Conservation (phyloP, 2,888 invertebrate species). For the Pandemis cinnamomeana region DNA sequence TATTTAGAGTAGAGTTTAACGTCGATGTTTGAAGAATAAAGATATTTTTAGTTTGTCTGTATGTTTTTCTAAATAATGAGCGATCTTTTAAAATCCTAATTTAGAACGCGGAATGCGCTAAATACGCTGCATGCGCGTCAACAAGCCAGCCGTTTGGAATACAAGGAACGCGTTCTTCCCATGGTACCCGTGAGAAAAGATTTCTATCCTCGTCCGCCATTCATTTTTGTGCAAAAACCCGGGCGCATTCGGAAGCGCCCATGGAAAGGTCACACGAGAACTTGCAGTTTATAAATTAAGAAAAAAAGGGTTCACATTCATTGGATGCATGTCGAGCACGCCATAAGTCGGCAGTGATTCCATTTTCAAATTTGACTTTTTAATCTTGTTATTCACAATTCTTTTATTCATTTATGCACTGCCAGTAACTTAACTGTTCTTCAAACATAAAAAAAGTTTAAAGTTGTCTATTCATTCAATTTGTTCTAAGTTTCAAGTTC, state of each 20-base stretch:
- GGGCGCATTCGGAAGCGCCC: conserved; percentile 64
- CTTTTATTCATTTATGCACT: conserved; percentile 19
- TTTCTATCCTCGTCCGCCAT: conserved; percentile 73
- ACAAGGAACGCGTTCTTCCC: conserved; percentile 64
- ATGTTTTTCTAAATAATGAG: not conserved
- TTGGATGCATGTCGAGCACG: conserved; percentile 40
- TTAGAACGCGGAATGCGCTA: conserved; percentile 34
- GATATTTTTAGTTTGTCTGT: not conserved
- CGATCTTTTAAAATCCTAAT: conserved; percentile 27
- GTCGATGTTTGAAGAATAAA: not conserved
- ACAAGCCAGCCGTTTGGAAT: conserved; percentile 43
- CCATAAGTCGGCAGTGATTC: conserved; percentile 9
- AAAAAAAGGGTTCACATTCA: conserved; percentile 47
- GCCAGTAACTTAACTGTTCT: conserved; percentile 7
- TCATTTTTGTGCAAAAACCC: conserved; percentile 76
- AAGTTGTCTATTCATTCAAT: not conserved
- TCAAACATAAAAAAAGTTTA: conserved; percentile 1
- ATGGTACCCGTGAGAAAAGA: conserved; percentile 80
- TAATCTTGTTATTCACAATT: not conserved
- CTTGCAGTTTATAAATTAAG: conserved; percentile 58
- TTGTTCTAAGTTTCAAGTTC: not conserved
- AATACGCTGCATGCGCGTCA: conserved; percentile 41
- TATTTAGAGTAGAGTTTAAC: not conserved
- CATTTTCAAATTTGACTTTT: conserved; percentile 26
- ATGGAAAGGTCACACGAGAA: conserved; percentile 78